Base-by-base conservation (phyloP, 2,113 vertebrate species). In the Dolichotis patagonum region DNA sequence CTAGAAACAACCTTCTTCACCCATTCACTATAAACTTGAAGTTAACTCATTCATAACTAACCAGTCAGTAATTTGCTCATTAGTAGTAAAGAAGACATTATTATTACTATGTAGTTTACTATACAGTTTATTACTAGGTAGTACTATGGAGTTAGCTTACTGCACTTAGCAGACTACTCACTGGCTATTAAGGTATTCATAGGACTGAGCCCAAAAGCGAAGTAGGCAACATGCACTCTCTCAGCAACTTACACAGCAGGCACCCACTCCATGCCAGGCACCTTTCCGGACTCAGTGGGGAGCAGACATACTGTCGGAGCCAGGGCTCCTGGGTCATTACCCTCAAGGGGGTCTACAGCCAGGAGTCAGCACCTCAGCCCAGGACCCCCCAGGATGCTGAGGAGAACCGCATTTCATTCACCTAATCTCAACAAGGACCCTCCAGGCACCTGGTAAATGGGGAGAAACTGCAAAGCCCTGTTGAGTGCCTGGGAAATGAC, bases 331-430 rank as follows among this genome's bases (percentile, higher is more conserved):
- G 46, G 32, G 28, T 20, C 3, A 35, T 0, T 14, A 16, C 41
- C 0, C n/a, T 49, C 26, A 6, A 7, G 0, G 0, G 35, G 65
- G 1, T 56, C 56, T 41, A 11, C 0, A 0, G 28, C 35, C 1
- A 26, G 0, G 3, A 1, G 32, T 24, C 56, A 6, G 4, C 13
- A 38, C 30, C 14, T 12, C 52, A 17, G 14, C 5, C 30, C 73
- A 54, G 35, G 63, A n/a, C 10, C n/a, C 0, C 49, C 5, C 17
- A 0, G 0, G 78, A 24, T 2, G 0, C 26, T 6, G 0, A 65
- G 69, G 26, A 78, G 38, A 49, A 12, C 35, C 10, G 10, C 24
- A 14, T n/a, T 46, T 46, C 16, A 63, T 19, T 43, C 1, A 10
- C 62, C 56, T 0, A 1, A 41, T 73, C n/a, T 52, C 58, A 35